A percentile compares a stretch with the other conserved stretches of the same genome.
Conservation (phyloP, 2,797 vertebrate genomes). For the Pangasius krempfi region DNA sequence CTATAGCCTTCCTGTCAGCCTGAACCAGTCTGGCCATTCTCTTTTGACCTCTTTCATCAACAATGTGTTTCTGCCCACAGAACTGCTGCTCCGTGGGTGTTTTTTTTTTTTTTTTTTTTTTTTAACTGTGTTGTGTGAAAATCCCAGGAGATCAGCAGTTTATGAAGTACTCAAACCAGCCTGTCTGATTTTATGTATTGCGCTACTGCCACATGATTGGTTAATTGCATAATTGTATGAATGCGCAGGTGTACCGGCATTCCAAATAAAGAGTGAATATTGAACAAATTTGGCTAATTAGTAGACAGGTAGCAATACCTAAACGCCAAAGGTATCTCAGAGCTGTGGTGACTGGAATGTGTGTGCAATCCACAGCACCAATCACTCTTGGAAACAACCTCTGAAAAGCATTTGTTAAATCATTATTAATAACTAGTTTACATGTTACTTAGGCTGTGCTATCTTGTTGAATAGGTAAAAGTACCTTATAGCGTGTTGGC, state of each 20-base stretch:
- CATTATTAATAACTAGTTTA: neutral
- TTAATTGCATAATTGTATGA: neutral
- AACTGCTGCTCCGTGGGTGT: neutral
- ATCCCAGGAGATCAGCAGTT: no score
- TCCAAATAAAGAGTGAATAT: neutral
- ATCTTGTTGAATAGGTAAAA: neutral
- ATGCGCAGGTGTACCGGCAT: neutral
- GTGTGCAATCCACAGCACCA: neutral
- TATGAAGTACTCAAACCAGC: no score
- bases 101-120: no score
- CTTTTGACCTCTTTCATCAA: neutral
- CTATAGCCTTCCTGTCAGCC: neutral
- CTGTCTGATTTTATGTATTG: neutral
- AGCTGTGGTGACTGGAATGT: neutral
- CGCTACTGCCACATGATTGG: neutral
- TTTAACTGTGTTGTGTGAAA: no score
- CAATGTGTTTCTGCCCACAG: neutral
- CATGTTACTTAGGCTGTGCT: neutral
- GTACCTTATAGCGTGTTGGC: no score
- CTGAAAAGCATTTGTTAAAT: neutral
- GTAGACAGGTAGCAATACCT: neutral
- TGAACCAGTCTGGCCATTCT: neutral
- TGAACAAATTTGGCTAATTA: neutral
- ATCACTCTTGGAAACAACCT: neutral
- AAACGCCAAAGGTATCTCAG: neutral